These are phyloP conservation scores for Cheilosia variabilis DNA, from an alignment of 2,888 invertebrate genomes.

Conservation along the genomic window DNA sequence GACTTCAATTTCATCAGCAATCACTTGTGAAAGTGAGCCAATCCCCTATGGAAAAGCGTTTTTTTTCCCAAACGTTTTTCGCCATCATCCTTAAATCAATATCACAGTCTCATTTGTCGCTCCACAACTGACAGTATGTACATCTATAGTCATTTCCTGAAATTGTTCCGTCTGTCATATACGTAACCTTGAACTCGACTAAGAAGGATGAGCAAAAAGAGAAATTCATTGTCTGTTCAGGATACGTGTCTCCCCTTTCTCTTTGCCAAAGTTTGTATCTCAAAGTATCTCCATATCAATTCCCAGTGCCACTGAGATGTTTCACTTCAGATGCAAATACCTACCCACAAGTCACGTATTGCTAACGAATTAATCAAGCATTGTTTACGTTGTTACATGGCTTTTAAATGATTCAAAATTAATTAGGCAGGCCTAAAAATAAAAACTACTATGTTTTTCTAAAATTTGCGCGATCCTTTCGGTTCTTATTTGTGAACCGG, in stretches of 20 bases:
- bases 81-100: constrained; percentile 3
- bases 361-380: constrained; percentile 59
- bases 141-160: background rate
- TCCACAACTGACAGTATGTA: background rate
- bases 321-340: constrained; percentile 14
- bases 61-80: background rate
- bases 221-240: background rate
- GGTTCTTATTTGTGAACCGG: constrained; percentile 20
- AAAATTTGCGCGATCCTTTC: constrained; percentile 4
- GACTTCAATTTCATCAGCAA: no score
- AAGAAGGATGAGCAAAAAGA: background rate
- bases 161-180: constrained; percentile 16
- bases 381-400: constrained; percentile 55
- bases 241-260: constrained; percentile 5
- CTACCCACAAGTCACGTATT: background rate
- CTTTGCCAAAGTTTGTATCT: background rate
- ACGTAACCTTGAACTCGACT: constrained; percentile 30
- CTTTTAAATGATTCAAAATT: constrained; percentile 41
- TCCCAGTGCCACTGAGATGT: constrained; percentile 5
- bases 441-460: constrained; percentile 18
- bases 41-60: background rate
- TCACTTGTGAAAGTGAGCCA: background rate
- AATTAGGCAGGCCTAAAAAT: constrained; percentile 29
- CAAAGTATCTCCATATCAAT: background rate
- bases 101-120: background rate